phyloP scores from a whole-genome alignment of 2,888 invertebrate species.

The Caenorhabditis imperialis region DNA sequence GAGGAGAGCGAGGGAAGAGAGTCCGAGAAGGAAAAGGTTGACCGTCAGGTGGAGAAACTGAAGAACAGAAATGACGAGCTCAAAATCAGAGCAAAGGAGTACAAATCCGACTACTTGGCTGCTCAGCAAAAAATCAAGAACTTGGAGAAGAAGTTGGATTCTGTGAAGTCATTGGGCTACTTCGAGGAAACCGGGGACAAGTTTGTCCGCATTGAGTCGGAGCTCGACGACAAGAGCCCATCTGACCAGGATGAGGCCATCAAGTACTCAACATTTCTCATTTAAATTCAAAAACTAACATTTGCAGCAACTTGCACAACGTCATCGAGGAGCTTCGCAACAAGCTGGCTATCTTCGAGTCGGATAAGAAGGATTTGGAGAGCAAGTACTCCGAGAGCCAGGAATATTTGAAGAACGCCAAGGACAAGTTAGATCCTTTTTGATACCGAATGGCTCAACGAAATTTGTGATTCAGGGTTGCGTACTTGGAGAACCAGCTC shows the following conservation, averaged over 20 bases:
- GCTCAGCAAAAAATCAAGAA: conserved; percentile 44
- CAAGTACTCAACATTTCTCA: conserved; percentile 42
- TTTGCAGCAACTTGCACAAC: conserved; percentile 60
- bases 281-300: conserved; percentile 4
- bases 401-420: conserved; percentile 62
- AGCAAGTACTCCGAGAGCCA: conserved; percentile 52
- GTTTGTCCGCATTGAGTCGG: conserved; percentile 32
- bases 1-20: conserved; percentile 59
- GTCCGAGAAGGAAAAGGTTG: conserved; percentile 41
- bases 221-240: conserved; percentile 35
- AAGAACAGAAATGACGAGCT: conserved; percentile 49
- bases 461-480: conserved; percentile 25
- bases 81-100: conserved; percentile 48
- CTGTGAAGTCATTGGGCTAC: conserved; percentile 37
- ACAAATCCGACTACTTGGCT: conserved; percentile 36
- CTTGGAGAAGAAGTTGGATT: conserved; percentile 35
- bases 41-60: conserved; percentile 44
- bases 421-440: conserved; percentile 46
- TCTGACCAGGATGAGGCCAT: conserved; percentile 63
- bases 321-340: conserved; percentile 62
- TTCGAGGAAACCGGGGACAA: conserved; percentile 45
- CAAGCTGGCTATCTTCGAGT: conserved; percentile 40
- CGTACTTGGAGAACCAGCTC: conserved; percentile 55
- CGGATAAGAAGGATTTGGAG: conserved; percentile 47
- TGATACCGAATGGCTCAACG: not conserved